Evolutionary conservation across 2,797 vertebrate species (phyloP).

Genomic region (Chelonia mydas): DNA sequence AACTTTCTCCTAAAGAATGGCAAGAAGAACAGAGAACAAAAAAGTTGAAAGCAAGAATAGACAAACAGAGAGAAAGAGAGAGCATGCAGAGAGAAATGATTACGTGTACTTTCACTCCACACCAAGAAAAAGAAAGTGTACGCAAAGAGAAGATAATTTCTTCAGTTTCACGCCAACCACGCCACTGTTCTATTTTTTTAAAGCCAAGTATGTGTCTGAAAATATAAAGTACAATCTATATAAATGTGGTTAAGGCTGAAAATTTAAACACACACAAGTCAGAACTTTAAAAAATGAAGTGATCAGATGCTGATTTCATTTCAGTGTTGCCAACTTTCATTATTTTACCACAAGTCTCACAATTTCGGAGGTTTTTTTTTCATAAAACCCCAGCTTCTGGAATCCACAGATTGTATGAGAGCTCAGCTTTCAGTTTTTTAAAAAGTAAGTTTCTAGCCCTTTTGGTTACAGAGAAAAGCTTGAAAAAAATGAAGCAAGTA

Average conservation of each 20-base stretch:
- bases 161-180: background rate
- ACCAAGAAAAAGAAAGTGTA: background rate
- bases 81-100: background rate
- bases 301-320: background rate
- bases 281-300: background rate
- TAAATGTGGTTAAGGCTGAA: background rate
- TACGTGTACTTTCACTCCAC: background rate
- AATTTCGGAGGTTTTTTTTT: background rate
- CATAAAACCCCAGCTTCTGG: background rate
- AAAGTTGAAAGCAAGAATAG: background rate
- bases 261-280: background rate
- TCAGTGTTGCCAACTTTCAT: background rate
- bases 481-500: background rate
- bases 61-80: background rate
- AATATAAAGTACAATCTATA: background rate
- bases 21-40: slow-evolving; percentile 60
- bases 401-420: background rate
- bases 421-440: background rate
- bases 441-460: background rate
- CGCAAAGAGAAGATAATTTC: background rate
- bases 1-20: slow-evolving; percentile 76
- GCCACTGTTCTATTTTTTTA: background rate
- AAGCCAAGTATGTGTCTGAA: background rate
- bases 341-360: background rate
- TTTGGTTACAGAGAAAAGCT: background rate